A percentile compares a stretch with the other conserved stretches of the same genome.
Conservation (phyloP, 1,140 invertebrate genomes). For the Pygmarrhopalites habei region DNA sequence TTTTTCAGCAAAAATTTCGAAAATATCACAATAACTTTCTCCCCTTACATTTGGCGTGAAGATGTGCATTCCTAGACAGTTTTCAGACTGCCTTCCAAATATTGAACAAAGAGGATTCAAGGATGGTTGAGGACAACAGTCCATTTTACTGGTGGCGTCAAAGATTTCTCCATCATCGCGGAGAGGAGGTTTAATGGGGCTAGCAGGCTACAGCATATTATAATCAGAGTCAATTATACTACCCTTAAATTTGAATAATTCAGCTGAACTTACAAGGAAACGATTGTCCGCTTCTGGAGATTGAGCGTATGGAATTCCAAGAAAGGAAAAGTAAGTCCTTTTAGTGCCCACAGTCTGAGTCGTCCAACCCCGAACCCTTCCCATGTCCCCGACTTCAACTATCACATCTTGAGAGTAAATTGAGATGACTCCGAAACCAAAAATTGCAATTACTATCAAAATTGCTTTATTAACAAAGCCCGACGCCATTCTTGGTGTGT, state of each 20-base stretch:
- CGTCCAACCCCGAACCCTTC: background rate
- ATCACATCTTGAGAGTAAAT: background rate
- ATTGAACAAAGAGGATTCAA: background rate
- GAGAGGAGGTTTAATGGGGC: background rate
- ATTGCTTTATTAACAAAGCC: no score
- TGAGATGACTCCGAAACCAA: no score
- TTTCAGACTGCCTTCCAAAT: background rate
- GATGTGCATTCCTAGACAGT: background rate
- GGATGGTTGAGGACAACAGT: background rate
- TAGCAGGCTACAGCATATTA: background rate
- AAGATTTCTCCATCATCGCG: background rate
- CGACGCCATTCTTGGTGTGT: no score
- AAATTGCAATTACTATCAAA: no score
- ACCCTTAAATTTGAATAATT: background rate
- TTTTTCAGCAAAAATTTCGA: no score
- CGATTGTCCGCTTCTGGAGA: background rate
- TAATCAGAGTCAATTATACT: background rate
- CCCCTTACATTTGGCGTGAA: no score
- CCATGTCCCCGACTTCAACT: background rate
- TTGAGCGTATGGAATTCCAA: background rate
- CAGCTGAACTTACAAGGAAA: background rate
- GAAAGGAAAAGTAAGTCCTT: background rate
- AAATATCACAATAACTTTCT: no score
- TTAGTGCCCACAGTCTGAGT: background rate
- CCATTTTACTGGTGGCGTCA: background rate